Evolutionary conservation across 2,888 invertebrate genomes (phyloP), one percentile per base, ranked within the genome.

Genomic region (Byasa hedistus): DNA sequence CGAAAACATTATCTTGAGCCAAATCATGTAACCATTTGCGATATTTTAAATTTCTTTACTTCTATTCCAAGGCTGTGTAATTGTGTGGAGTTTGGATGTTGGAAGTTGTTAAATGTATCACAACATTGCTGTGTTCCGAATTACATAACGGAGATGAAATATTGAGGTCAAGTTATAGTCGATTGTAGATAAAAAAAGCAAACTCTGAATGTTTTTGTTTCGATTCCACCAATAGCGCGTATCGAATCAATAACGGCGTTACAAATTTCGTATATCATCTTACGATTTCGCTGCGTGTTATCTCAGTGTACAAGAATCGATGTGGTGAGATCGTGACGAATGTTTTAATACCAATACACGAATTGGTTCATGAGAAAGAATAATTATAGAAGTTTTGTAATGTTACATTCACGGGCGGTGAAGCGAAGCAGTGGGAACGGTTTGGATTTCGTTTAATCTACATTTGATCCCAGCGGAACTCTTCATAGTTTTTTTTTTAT

Each of bases 401-500:
- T 78, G 81, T 81, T 83, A 85, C 79, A 85, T 87, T 86, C 81
- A 81, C 72, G 76, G 75, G 80, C 88, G 80, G 78, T 86, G 84
- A 79, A 87, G 85, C 91, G 86, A 78, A 81, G 84, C 91, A 86
- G 84, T 91, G 91, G 88, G 91, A 91, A 91, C 86, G 78, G 84
- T 85, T 86, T 69, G 77, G 82, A 82, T 83, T 84, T 82, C 76
- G 82, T 83, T 78, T 85, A 83, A 83, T 85, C 85, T 87, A 84
- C 82, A 87, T 88, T 86, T 85, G 87, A 87, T 86, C 82, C 80
- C 76, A 82, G 80, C 83, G 83, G 83, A 85, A 80, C 79, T 80
- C 76, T 71, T 74, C 72, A 85, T 80, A 85, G 85, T 83, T 84
- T 80, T 79, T 73, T 58, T 73, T 74, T 69, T 65, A 73, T 69